Percentiles rank a stretch among this genome's conserved stretches.
phyloP scores from a whole-genome alignment of 2,113 vertebrate species.

The Mus pahari region DNA sequence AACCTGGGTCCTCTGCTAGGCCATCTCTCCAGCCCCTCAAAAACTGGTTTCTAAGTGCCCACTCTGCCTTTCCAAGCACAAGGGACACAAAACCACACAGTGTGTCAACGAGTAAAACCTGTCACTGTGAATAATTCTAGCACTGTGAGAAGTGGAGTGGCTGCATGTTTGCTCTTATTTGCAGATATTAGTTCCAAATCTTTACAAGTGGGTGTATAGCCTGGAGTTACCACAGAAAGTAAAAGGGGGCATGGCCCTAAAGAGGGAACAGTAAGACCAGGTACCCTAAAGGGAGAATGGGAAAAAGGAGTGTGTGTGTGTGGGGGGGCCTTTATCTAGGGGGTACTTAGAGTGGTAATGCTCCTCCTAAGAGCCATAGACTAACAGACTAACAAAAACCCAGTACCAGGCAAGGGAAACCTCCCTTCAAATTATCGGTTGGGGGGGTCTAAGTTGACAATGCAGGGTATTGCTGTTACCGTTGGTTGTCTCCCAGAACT shows the following conservation, averaged over 20 bases:
- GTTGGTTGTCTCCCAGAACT: neutral
- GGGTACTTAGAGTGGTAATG: neutral
- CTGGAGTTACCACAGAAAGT: neutral
- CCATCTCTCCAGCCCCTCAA: neutral
- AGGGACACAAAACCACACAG: neutral
- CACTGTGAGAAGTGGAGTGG: neutral
- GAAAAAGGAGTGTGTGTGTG: too few relatives aligned
- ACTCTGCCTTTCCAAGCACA: conserved; percentile 47
- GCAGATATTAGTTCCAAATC: neutral
- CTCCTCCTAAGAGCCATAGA: neutral
- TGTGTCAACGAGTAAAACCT: conserved; percentile 15
- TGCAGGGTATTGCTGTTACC: neutral
- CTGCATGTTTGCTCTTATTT: neutral
- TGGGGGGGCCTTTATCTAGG: too few relatives aligned
- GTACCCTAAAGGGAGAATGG: neutral
- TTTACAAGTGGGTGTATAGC: neutral
- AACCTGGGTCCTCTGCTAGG: neutral
- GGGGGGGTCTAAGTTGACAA: neutral
- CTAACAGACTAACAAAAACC: neutral
- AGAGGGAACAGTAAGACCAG: neutral
- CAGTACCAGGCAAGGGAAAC: neutral
- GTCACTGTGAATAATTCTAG: conserved; percentile 45
- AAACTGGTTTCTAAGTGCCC: conserved; percentile 52
- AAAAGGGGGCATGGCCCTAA: neutral
- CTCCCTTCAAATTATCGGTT: neutral